Percentiles rank a stretch among this genome's conserved stretches.
Evolutionary conservation across 2,888 invertebrate species (phyloP).

Genomic region (Lymantria monacha): DNA sequence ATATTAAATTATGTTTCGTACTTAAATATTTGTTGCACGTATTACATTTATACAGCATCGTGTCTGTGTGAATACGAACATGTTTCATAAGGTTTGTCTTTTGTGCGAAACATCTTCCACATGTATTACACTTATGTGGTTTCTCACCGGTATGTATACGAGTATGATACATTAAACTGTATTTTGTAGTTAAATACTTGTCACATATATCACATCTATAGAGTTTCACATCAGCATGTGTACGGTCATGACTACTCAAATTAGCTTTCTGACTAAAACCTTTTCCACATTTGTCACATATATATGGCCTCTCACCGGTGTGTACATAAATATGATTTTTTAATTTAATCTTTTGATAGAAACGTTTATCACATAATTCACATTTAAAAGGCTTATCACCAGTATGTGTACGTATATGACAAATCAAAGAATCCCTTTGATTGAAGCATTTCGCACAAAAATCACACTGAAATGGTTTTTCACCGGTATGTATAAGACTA

Average conservation of each 20-base stretch:
- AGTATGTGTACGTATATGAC: not conserved
- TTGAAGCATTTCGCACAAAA: constrained; percentile 1
- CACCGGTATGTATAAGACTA: no score
- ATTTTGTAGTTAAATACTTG: no score
- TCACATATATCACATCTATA: not conserved
- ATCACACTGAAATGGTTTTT: not conserved
- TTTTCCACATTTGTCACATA: constrained; percentile 3
- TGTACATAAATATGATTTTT: not conserved
- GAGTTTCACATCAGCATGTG: constrained; percentile 1
- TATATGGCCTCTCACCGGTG: constrained; percentile 4
- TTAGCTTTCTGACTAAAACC: not conserved
- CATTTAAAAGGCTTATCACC: constrained; percentile 1
- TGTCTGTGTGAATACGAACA: no score
- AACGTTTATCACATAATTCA: not conserved
- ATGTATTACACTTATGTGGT: no score
- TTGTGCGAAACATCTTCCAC: no score
- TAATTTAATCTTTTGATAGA: not conserved
- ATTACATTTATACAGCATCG: no score
- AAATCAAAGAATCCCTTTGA: not conserved
- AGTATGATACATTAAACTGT: no score
- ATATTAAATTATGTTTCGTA: no score
- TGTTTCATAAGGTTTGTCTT: no score
- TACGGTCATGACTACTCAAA: not conserved
- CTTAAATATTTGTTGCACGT: no score
- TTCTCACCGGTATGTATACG: no score